These are phyloP conservation scores for Pocillopora damicornis DNA, from an alignment of 64 coral and sea anemone species.

Conservation along the genomic window DNA sequence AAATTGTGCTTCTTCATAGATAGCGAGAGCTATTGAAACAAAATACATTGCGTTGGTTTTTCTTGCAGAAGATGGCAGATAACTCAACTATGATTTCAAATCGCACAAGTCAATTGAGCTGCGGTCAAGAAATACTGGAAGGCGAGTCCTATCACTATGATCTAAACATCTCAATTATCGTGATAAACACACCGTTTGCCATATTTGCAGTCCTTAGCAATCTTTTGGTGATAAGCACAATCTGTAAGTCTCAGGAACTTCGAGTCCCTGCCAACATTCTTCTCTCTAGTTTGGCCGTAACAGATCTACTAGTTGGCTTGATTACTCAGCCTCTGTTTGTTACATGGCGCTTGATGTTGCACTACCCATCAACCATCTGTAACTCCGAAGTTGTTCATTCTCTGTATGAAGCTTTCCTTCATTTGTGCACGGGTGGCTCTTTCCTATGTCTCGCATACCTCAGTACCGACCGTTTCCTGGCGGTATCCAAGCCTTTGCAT, in stretches of 20 bases:
- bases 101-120: not conserved
- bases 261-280: constrained; percentile 31
- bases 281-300: constrained; percentile 34
- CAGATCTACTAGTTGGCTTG: constrained; percentile 35
- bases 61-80: constrained; percentile 9
- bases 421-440: constrained; percentile 37
- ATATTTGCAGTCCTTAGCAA: constrained; percentile 45
- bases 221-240: not conserved
- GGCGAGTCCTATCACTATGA: constrained; percentile 4
- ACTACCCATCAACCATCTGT: constrained; percentile 33
- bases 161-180: constrained; percentile 34
- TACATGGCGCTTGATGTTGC: constrained; percentile 43
- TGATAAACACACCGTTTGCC: constrained; percentile 36
- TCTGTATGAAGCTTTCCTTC: constrained; percentile 44
- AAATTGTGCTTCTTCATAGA: too few relatives aligned
- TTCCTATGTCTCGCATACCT: constrained; percentile 38
- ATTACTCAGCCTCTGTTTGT: constrained; percentile 43
- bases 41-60: not conserved
- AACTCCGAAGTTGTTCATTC: constrained; percentile 2
- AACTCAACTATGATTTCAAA: not conserved
- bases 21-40: too few relatives aligned
- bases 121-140: not conserved
- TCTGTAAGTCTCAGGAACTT: constrained; percentile 27
- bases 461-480: constrained; percentile 32
- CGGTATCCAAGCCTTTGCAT: constrained; percentile 26